Evolutionary conservation across 2,113 vertebrate genomes (phyloP), one percentile per base, ranked within the genome.

Genomic region (Gasterosteus nipponicus): DNA sequence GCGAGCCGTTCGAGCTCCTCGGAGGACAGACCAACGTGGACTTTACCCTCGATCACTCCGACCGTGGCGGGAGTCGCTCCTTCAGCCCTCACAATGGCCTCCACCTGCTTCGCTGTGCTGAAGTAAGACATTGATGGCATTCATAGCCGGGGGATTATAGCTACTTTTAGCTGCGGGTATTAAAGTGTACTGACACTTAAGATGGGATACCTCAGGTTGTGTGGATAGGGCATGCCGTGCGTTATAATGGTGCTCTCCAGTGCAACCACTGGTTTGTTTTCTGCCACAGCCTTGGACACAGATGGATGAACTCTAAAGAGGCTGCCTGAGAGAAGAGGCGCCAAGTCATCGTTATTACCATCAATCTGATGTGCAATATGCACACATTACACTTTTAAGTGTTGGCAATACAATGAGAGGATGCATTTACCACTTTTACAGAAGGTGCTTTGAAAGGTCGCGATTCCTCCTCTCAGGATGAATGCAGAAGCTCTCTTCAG

Each of bases 181-280:
- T 42, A 56, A 11, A 42, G 29, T 35, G 29, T 38, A 29, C 5
- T 29, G 66, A 35, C 39, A 33, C 26, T 51, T 65, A 9, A 35
- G 31, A 14, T 5, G 1, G 2, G 2, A n/a, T 81, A 98, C 97
- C 95, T 97, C 80, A 97, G 76, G 89, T 97, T 98, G 47, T 95
- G 90, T 71, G 97, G 97, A 84, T 96, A 96, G 11, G 95, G 94
- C 96, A 98, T 96, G 87, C 97, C 97, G 6, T 97, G 96, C 26
- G 97, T 97, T 83, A 98, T 94, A 56, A 98, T 96, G 1, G 96
- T 95, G 80, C 96, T 97, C 88, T 98, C 97, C 29, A 98, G 92
- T 19, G 96, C 97, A 75, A 97, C 95, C 1, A 97, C 91, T 0
- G 97, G 94, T 78, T 83, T 93, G 71, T 93, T 93, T 33, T 94